phyloP scores from a whole-genome alignment of 2,797 vertebrate species.

The Rhinatrema bivittatum region DNA sequence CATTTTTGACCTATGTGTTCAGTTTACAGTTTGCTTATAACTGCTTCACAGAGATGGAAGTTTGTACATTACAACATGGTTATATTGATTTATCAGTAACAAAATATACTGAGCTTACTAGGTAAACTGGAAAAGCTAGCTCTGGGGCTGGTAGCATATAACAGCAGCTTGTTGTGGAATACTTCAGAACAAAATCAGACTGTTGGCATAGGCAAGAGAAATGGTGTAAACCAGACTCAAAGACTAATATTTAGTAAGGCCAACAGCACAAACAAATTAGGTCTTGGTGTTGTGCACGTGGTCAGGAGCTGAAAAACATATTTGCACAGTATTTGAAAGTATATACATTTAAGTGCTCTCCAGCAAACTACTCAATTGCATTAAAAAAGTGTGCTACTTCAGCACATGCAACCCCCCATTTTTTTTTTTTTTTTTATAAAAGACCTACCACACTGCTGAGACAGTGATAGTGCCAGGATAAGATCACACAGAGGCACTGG shows the following conservation, averaged over 20 bases:
- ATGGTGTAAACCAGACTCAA: slow-evolving; percentile 40
- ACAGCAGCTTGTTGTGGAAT: slow-evolving; percentile 51
- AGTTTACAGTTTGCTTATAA: slow-evolving; percentile 64
- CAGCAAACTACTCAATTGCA: slow-evolving; percentile 25
- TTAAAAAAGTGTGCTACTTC: too few relatives aligned
- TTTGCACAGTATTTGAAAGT: slow-evolving; percentile 41
- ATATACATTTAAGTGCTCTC: slow-evolving; percentile 30
- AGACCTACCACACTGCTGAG: too few relatives aligned
- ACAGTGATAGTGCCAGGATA: too few relatives aligned
- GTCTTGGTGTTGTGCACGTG: slow-evolving; percentile 40
- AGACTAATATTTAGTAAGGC: slow-evolving; percentile 62
- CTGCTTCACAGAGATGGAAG: slow-evolving; percentile 55
- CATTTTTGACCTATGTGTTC: slow-evolving; percentile 51
- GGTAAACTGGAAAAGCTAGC: slow-evolving; percentile 44
- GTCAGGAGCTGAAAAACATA: slow-evolving; percentile 36
- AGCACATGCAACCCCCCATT: too few relatives aligned
- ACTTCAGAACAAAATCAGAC: slow-evolving; percentile 49
- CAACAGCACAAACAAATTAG: slow-evolving; percentile 53
- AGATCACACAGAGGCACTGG: too few relatives aligned
- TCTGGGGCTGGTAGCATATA: slow-evolving; percentile 37
- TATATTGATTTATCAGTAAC: slow-evolving; percentile 63
- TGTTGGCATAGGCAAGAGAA: slow-evolving; percentile 46
- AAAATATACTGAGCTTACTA: slow-evolving; percentile 52
- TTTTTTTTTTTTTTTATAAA: too few relatives aligned
- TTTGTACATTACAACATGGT: slow-evolving; percentile 55